phyloP scores from a whole-genome alignment of 2,113 vertebrate genomes.

The Grammomys dolichurus region DNA sequence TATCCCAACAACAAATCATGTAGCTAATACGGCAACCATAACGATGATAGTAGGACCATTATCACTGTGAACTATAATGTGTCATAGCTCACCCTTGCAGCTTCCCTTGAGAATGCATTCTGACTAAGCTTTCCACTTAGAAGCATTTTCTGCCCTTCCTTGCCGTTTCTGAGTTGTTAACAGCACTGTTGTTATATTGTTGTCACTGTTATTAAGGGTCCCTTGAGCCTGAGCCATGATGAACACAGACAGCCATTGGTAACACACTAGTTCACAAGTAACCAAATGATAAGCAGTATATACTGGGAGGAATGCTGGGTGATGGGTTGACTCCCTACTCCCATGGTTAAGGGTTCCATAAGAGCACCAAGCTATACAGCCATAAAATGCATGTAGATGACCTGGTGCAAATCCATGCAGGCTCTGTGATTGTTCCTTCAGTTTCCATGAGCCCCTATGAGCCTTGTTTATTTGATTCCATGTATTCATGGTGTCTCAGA shows the following conservation, averaged over 20 bases:
- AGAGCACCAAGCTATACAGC: too few relatives aligned
- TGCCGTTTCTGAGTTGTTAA: background rate
- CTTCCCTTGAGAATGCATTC: background rate
- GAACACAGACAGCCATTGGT: background rate
- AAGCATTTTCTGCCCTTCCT: background rate
- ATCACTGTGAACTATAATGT: background rate
- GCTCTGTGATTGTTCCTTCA: too few relatives aligned
- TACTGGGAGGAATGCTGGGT: background rate
- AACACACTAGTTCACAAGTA: background rate
- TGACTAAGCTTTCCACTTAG: background rate
- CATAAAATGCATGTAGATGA: too few relatives aligned
- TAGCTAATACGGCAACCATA: background rate
- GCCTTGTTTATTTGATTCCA: too few relatives aligned
- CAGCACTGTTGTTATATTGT: background rate
- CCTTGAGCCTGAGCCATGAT: background rate
- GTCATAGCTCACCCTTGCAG: background rate
- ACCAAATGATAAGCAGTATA: background rate
- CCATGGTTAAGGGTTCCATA: too few relatives aligned
- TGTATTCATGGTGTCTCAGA: too few relatives aligned
- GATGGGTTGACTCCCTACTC: background rate
- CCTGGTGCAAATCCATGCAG: too few relatives aligned
- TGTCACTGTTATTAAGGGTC: background rate
- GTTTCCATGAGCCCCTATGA: too few relatives aligned
- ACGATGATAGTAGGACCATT: background rate
- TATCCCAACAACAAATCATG: background rate